Evolutionary conservation across 2,888 invertebrate species (phyloP).

Genomic region (Lasiommata megera): DNA sequence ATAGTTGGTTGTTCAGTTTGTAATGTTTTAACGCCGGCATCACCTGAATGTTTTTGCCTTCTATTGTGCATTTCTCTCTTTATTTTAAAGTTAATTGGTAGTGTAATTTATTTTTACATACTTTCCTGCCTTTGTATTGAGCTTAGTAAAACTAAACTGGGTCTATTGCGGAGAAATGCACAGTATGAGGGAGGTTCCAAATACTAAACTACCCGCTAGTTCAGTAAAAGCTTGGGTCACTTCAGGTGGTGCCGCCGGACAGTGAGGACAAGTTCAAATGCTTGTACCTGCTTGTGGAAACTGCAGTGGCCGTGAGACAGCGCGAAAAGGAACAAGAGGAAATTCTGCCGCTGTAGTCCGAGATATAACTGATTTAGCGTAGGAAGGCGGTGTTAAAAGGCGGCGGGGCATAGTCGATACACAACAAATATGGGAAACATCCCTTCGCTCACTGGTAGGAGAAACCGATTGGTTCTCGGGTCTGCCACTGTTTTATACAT

Average conservation of each 20-base stretch:
- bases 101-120: neutral
- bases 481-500: too few species aligned
- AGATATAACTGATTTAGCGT: too few species aligned
- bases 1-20: slow-evolving; percentile 11
- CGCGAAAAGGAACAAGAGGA: slow-evolving; percentile 60
- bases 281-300: slow-evolving; percentile 64
- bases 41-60: slow-evolving; percentile 48
- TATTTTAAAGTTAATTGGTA: neutral
- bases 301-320: slow-evolving; percentile 66
- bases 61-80: slow-evolving; percentile 29
- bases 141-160: too few species aligned
- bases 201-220: neutral
- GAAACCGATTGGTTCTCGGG: too few species aligned
- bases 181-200: neutral
- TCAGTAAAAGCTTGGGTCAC: slow-evolving; percentile 28
- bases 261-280: slow-evolving; percentile 65
- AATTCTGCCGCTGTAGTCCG: slow-evolving; percentile 23
- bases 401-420: too few species aligned
- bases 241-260: slow-evolving; percentile 63
- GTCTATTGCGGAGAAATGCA: slow-evolving; percentile 1
- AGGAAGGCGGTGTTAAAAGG: too few species aligned
- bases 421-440: too few species aligned
- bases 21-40: slow-evolving; percentile 71
- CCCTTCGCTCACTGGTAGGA: too few species aligned
- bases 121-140: neutral